Conservation (phyloP, 1,140 invertebrate genomes). For the Acromyrmex charruanus region DNA sequence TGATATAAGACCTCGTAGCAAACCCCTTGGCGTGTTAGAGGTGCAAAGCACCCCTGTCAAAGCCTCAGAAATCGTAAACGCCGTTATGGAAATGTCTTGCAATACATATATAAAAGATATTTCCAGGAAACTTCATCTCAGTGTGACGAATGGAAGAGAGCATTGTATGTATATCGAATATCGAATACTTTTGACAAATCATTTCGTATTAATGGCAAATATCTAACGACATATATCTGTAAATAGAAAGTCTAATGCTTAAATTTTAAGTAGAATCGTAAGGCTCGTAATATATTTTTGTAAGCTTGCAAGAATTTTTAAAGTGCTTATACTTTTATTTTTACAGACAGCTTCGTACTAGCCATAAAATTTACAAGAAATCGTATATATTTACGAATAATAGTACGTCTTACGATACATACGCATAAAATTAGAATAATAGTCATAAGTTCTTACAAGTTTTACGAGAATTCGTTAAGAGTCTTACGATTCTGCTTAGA, state of each 20-base stretch:
- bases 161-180: conserved; percentile 8
- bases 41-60: conserved; percentile 37
- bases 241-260: not conserved
- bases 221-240: not conserved
- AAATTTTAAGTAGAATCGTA: no score
- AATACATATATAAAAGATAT: conserved; percentile 21
- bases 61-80: conserved; percentile 72
- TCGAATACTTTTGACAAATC: conserved; percentile 19
- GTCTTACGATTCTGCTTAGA: no score
- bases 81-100: conserved; percentile 27
- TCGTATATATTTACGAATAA: no score
- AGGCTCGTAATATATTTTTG: no score
- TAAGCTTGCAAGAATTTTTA: no score
- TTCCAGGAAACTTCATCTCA: conserved; percentile 8
- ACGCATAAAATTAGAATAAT: no score
- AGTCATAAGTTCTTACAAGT: no score
- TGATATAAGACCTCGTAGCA: conserved; percentile 33
- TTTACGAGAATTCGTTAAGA: no score
- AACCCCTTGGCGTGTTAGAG: conserved; percentile 44
- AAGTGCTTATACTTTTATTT: no score
- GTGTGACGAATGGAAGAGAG: conserved; percentile 7
- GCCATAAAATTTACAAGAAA: no score
- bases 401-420: no score
- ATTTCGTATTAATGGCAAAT: not conserved
- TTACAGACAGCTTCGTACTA: no score